Percentiles rank a stretch among this genome's conserved stretches.
Evolutionary conservation across 1,140 invertebrate species (phyloP).

Genomic region (Solenopsis fugax): DNA sequence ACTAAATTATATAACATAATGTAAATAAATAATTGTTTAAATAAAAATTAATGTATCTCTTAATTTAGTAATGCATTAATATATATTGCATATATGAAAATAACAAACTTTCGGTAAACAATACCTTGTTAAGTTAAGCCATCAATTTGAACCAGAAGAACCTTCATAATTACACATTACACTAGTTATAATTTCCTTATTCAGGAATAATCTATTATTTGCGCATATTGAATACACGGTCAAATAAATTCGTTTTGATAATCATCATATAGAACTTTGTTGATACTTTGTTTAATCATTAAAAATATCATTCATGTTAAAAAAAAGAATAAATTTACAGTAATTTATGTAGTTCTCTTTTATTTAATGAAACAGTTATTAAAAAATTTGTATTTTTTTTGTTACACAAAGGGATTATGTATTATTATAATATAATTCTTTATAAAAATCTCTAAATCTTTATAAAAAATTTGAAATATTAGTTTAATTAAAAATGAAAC

Average conservation of each 20-base stretch:
- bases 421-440: not conserved
- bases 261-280: not conserved
- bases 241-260: not conserved
- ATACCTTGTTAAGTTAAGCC: not conserved
- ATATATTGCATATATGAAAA: not conserved
- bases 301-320: too few relatives aligned
- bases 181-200: not conserved
- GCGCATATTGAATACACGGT: not conserved
- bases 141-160: not conserved
- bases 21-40: not conserved
- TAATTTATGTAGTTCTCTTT: not conserved
- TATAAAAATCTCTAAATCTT: not conserved
- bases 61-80: not conserved
- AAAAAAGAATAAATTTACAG: not conserved
- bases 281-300: not conserved
- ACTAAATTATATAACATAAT: not conserved
- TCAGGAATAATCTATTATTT: slow-evolving; percentile 15
- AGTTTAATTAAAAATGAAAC: slow-evolving; percentile 2
- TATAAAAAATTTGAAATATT: not conserved
- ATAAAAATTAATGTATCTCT: not conserved
- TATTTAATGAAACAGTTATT: not conserved
- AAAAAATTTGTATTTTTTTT: not conserved
- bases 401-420: not conserved
- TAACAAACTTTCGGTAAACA: slow-evolving; percentile 12
- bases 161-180: not conserved